phyloP scores from a whole-genome alignment of 2,113 vertebrate species.

The Psilopsiagon aurifrons region DNA sequence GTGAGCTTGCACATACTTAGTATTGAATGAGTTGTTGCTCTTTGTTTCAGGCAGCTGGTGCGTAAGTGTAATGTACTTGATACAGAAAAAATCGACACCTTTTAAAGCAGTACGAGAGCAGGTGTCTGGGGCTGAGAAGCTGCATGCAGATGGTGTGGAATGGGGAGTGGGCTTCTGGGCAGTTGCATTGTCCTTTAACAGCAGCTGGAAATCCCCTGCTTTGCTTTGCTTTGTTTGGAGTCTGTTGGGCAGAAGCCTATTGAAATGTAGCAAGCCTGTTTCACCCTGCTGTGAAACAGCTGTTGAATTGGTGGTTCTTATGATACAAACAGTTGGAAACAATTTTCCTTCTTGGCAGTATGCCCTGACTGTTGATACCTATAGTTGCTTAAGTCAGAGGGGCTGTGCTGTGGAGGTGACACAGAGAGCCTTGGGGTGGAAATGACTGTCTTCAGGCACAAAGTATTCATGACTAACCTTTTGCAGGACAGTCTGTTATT shows the following conservation, averaged over 20 bases:
- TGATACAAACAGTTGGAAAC: not conserved
- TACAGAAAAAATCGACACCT: not conserved
- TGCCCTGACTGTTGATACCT: rapidly evolving
- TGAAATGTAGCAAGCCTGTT: not conserved
- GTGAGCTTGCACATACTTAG: not conserved
- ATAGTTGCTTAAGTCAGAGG: not conserved
- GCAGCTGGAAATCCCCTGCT: not conserved
- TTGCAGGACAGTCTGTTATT: not conserved
- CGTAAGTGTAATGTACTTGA: not conserved
- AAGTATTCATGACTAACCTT: not conserved
- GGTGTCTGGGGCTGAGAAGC: not conserved
- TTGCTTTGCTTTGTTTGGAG: not conserved
- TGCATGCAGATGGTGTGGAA: not conserved
- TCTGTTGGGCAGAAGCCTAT: not conserved
- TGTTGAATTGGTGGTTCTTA: not conserved
- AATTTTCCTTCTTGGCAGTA: not conserved
- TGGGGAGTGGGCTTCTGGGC: not conserved
- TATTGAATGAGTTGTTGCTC: not conserved
- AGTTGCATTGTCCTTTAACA: rapidly evolving
- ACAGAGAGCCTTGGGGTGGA: not conserved
- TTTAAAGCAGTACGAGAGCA: not conserved
- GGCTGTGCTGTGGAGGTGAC: not conserved
- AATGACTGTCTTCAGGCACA: rapidly evolving
- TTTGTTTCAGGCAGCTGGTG: not conserved
- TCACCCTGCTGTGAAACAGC: not conserved